phyloP scores from a whole-genome alignment of 2,797 vertebrate species.

The Chiropotes sagulatus region DNA sequence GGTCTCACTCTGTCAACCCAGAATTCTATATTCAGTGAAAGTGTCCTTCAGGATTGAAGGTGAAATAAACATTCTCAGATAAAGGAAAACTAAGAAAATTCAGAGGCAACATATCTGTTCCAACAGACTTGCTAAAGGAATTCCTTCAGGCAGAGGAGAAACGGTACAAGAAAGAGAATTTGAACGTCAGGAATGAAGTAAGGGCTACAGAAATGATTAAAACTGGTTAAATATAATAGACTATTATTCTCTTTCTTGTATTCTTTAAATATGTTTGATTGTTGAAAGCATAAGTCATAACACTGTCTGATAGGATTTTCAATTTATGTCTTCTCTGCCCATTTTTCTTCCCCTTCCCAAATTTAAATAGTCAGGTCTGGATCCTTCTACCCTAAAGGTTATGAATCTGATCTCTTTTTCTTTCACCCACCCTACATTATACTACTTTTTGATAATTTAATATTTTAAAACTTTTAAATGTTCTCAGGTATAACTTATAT shows the following conservation, averaged over 20 bases:
- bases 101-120: not conserved
- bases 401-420: not conserved
- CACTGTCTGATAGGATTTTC: not conserved
- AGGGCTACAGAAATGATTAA: not conserved
- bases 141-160: not conserved
- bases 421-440: not conserved
- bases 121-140: not conserved
- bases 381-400: not conserved
- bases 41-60: not conserved
- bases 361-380: not conserved
- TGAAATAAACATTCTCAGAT: not conserved
- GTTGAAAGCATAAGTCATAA: not conserved
- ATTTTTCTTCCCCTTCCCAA: not conserved
- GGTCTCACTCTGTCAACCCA: not conserved
- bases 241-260: not conserved
- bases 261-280: not conserved
- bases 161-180: not conserved
- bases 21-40: conserved; percentile 28
- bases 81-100: not conserved
- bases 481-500: not conserved
- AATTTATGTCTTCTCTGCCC: not conserved
- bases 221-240: not conserved
- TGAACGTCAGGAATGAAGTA: not conserved
- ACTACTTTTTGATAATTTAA: not conserved
- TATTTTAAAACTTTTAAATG: not conserved